Evolutionary conservation across 2,888 invertebrate genomes (phyloP), one percentile per base, ranked within the genome.

Genomic region (Metellina segmentata): DNA sequence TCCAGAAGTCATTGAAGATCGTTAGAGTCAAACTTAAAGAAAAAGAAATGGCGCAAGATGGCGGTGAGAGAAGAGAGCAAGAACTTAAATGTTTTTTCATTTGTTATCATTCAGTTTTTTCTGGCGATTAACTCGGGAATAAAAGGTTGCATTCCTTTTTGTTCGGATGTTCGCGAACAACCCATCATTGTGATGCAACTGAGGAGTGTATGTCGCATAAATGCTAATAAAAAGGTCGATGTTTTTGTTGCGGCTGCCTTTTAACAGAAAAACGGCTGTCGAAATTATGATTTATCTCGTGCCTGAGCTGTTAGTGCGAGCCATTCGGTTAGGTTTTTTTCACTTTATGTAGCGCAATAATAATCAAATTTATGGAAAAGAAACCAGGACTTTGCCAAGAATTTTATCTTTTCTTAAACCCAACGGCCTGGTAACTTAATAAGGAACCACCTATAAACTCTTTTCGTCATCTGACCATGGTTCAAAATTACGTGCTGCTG

Each of bases 1-100:
- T 61, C 16, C 61, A 61, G 61, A 61, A 61, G 61, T 16, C 61
- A 16, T 61, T 61, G 61, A 61, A 61, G 61, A 61, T 61, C 61
- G 61, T 61, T 61, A 61, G 61, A 61, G 61, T 61, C 61, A 61
- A 61, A 61, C 61, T 61, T 61, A 61, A 61, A 61, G 61, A 61
- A 61, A 61, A 61, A n/a, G 34, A 4, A 34, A 11, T 61, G 61
- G 13, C 61, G 11, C 34, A 34, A 34, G 34, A 34, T 34, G 34
- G 34, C 61, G 61, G 61, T 61, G 34, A 8, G 7, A 8, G 61
- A 8, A 61, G 16, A 61, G 5, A 61, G 11, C 61, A 61, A 61
- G 61, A 9, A 61, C 9, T 61, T 16, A 61, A 16, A 16, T 11
- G 61, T 61, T 61, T 61, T 61, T 61, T 61, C 16, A 61, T 61